Evolutionary conservation across 2,797 vertebrate species (phyloP), one percentile per base, ranked within the genome.

Genomic region (Craterocephalus amniculus): DNA sequence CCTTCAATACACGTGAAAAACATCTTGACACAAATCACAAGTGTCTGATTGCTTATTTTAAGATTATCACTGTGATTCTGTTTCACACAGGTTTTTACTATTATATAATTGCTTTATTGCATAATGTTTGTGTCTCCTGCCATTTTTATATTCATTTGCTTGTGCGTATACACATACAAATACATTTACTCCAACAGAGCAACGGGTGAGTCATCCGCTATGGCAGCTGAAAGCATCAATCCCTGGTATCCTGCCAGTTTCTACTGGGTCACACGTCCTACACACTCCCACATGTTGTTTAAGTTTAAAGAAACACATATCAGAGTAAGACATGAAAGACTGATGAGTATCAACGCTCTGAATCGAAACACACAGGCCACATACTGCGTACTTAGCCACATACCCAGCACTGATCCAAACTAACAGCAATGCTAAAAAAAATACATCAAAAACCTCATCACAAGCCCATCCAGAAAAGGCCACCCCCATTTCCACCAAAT

Each of bases 251-350:
- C 70, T 52, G 84, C 87, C 87, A 86, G 55, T 79, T 82, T 84
- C 66, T 90, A 79, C 73, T 80, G 86, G 88, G 88, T 90, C 82
- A 83, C 68, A 63, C 74, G 78, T 86, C 87, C 76, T 82, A 84
- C 86, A 87, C 78, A 87, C 91, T 59, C 91, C 88, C 88, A 90
- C 89, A 58, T 63, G 66, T 69, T 79, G 80, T 83, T 88, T 81
- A 78, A 85, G 78, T 89, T 82, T 83, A 81, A 85, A 86, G 81
- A 78, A 80, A 59, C 76, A 84, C 80, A 83, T 77, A 84, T 79
- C 72, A 75, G 74, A 78, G 59, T 61, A 63, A 82, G 67, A 88
- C 80, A 72, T 79, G 74, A 83, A 70, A 79, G 68, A 51, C 71
- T 67, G 66, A 80, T 78, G 75, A 82, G 67, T 36, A 78, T 78